Conservation (phyloP, 2,113 vertebrate species). For the Burhinus oedicnemus region DNA sequence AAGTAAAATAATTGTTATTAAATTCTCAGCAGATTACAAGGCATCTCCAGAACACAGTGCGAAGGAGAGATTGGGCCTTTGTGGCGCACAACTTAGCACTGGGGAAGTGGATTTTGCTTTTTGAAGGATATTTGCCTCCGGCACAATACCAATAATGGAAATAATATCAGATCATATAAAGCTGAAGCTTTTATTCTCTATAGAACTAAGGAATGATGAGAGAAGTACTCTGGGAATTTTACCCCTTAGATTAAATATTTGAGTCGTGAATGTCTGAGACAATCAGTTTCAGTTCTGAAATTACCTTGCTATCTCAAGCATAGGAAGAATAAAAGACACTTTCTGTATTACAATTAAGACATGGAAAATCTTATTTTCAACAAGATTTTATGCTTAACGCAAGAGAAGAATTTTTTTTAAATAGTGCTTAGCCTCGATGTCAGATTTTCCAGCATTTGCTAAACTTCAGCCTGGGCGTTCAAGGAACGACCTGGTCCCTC, state of each 20-base stretch:
- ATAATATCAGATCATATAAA: conserved; percentile 83
- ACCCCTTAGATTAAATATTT: conserved; percentile 84
- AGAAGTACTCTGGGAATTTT: conserved; percentile 79
- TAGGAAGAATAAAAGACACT: conserved; percentile 75
- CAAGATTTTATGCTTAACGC: conserved; percentile 63
- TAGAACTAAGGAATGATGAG: conserved; percentile 75
- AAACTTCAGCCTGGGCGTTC: neutral
- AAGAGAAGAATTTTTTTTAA: neutral
- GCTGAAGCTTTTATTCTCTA: conserved; percentile 77
- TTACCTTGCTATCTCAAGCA: conserved; percentile 82
- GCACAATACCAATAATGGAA: conserved; percentile 82
- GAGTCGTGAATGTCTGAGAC: conserved; percentile 78
- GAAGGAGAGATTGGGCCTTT: conserved; percentile 56
- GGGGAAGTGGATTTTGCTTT: conserved; percentile 63
- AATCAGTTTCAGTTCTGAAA: conserved; percentile 78
- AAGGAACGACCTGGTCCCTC: neutral
- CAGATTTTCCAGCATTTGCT: conserved; percentile 11
- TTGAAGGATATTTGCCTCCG: conserved; percentile 82
- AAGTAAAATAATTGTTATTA: conserved; percentile 73
- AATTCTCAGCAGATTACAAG: conserved; percentile 74
- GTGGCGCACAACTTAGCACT: conserved; percentile 17
- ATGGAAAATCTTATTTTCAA: conserved; percentile 73
- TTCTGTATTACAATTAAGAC: conserved; percentile 78
- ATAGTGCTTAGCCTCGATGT: conserved; percentile 1
- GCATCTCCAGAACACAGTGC: conserved; percentile 29